Conservation (phyloP, 2,113 vertebrate species). For the Eulacestoma nigropectus region DNA sequence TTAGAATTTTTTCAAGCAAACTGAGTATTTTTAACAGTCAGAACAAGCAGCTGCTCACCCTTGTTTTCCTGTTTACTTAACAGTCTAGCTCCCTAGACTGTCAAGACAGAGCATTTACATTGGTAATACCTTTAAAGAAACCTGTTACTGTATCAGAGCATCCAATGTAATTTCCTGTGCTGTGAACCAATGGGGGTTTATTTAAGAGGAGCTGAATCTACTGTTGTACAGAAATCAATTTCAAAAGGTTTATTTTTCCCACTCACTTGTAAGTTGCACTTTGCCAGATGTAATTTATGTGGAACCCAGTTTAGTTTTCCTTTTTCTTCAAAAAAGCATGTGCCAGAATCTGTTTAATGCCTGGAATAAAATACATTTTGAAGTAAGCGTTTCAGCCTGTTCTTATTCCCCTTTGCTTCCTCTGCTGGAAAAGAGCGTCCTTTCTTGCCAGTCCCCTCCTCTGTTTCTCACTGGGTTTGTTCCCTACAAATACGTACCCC, state of each 20-base stretch:
- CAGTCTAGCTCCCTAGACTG: neutral
- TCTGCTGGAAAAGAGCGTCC: neutral
- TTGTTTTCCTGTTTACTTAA: conserved; percentile 11
- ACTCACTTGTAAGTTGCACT: conserved; percentile 32
- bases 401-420: neutral
- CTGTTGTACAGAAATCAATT: conserved; percentile 27
- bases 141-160: neutral
- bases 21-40: neutral
- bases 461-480: neutral
- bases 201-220: conserved; percentile 36
- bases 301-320: conserved; percentile 52
- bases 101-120: neutral
- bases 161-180: neutral
- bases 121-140: neutral
- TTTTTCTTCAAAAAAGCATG: conserved; percentile 76
- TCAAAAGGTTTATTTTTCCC: conserved; percentile 36
- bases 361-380: conserved; percentile 77
- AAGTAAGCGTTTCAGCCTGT: conserved; percentile 7
- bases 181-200: neutral
- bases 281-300: conserved; percentile 59
- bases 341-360: conserved; percentile 68
- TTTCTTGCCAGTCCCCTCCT: neutral
- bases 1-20: neutral
- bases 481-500: neutral
- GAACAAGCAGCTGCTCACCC: neutral